Conservation (phyloP, 2,113 vertebrate species). For the Phylloscopus trochilus region DNA sequence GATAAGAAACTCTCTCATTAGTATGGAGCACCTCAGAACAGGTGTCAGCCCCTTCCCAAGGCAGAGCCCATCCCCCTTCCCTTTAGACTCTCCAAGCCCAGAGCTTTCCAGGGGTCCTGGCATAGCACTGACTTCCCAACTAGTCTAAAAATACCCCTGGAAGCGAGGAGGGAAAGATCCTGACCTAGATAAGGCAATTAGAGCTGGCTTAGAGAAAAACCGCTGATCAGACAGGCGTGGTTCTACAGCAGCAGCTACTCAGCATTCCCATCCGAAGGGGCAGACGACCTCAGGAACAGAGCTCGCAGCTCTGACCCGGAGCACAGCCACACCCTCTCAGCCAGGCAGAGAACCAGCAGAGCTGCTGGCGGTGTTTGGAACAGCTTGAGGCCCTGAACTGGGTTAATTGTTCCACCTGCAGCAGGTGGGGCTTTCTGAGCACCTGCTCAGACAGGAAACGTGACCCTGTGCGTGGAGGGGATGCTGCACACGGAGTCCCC, state of each 20-base stretch:
- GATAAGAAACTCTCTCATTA: constrained; percentile 30
- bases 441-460: not conserved
- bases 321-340: not conserved
- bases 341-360: not conserved
- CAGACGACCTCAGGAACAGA: not conserved
- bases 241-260: not conserved
- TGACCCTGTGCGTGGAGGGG: not conserved
- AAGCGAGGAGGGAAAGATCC: not conserved
- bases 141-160: not conserved
- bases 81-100: not conserved
- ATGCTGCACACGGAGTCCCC: not conserved
- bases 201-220: not conserved
- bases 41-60: not conserved
- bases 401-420: not conserved
- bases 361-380: not conserved
- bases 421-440: not conserved
- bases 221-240: not conserved
- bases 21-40: not conserved
- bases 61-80: not conserved
- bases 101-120: not conserved
- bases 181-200: not conserved
- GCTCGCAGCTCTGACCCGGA: not conserved
- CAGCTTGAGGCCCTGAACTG: not conserved
- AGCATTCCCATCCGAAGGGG: not conserved
- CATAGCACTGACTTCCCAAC: not conserved